Percentiles rank a stretch among this genome's conserved stretches.
phyloP scores from a whole-genome alignment of 1,140 invertebrate species.

The Cheumatopsyche charites region DNA sequence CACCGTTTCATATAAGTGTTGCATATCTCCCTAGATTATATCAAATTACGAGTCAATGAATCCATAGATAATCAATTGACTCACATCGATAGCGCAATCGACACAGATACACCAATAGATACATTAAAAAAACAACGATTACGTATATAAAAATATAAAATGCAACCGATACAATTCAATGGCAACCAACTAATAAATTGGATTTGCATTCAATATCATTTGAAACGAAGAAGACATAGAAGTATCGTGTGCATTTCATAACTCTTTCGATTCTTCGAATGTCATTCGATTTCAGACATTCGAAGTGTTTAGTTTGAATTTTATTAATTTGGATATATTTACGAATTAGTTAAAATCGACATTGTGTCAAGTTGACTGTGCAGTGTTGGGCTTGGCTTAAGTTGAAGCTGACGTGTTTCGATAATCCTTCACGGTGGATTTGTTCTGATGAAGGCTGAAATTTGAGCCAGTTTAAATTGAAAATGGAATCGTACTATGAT shows the following conservation, averaged over 20 bases:
- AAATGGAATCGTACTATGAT: constrained; percentile 10
- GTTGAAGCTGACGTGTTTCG: constrained; percentile 32
- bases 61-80: too few species aligned
- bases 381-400: constrained; percentile 43
- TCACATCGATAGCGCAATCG: too few species aligned
- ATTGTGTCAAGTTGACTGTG: constrained; percentile 24
- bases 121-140: too few species aligned
- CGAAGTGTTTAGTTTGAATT: too few species aligned
- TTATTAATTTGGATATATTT: not conserved
- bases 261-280: not conserved
- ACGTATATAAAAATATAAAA: too few species aligned
- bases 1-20: too few species aligned
- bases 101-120: too few species aligned
- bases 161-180: too few species aligned
- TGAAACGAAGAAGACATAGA: constrained; percentile 43
- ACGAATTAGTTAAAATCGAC: not conserved
- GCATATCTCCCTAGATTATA: too few species aligned
- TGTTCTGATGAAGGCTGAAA: constrained; percentile 15
- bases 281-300: too few species aligned
- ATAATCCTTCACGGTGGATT: constrained; percentile 27
- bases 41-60: too few species aligned
- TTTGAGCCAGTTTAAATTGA: constrained; percentile 38
- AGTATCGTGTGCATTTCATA: constrained; percentile 43
- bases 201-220: constrained; percentile 43
- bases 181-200: not conserved